Evolutionary conservation across 2,113 vertebrate species (phyloP), one percentile per base, ranked within the genome.

Genomic region (Pollimyrus isidori): DNA sequence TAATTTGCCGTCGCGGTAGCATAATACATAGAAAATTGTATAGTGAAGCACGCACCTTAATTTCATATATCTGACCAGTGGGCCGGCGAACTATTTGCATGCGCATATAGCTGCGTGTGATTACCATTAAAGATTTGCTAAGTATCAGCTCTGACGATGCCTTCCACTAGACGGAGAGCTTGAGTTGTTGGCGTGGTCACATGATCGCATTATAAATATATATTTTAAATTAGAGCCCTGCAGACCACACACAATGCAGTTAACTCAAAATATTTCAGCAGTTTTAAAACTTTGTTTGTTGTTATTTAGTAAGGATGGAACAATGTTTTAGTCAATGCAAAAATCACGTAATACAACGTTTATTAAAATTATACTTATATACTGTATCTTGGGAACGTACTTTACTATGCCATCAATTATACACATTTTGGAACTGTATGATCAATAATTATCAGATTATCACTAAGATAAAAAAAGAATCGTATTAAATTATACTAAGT

Each of bases 121-220:
- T 89, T 88, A 89, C 19, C 65, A 48, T 2, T 26, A 48, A 87
- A 82, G 56, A n/a, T 46, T 46, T 30, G 45, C 83, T 91, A 83
- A 89, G 88, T 50, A 58, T 89, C n/a, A 88, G 89, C 42, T 89
- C 88, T 94, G 87, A 92, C 89, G 90, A 89, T 92, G 87, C 88
- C 90, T 86, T 42, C 94, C 95, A 90, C 86, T 89, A 93, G 93
- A 90, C 30, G 93, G 93, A 52, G 91, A 19, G 35, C 86, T 46
- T 86, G 56, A 86, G 90, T 49, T 58, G 49, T 42, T 85, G 62
- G 56, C 35, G 58, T 35, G 69, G 88, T 58, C 88, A 91, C 65
- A 73, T 90, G 92, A 91, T 88, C 23, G 15, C 1, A 48, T n/a
- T 76, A 17, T 73, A 69, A 13, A 49, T 80, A 39, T 87, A 52